Evolutionary conservation across 2,113 vertebrate genomes (phyloP).

Genomic region (Anolis sagrei): DNA sequence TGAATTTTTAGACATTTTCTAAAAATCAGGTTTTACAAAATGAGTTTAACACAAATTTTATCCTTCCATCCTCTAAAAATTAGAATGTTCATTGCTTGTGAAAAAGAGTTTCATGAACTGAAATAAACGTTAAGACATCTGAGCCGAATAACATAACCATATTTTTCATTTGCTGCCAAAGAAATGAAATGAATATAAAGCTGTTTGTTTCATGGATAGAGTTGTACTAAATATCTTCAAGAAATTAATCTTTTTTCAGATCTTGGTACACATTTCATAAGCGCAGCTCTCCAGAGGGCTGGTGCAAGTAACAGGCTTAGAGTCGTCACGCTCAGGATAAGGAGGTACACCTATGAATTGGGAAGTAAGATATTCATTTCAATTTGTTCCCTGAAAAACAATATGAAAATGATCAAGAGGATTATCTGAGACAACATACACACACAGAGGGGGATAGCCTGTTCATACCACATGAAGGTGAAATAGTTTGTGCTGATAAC

Average conservation of each 20-base stretch:
- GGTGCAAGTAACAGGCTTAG: conserved; percentile 94
- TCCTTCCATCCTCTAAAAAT: conserved; percentile 53
- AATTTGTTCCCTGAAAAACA: neutral
- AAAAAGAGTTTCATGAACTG: conserved; percentile 19
- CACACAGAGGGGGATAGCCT: neutral
- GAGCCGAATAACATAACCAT: conserved; percentile 44
- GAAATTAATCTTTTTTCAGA: conserved; percentile 82
- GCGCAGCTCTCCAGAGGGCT: conserved; percentile 88
- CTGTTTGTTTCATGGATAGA: conserved; percentile 33
- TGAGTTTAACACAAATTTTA: neutral
- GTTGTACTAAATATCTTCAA: conserved; percentile 62
- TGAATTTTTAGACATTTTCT: conserved; percentile 7
- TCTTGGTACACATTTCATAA: conserved; percentile 81
- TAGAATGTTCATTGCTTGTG: conserved; percentile 29
- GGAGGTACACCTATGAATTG: conserved; percentile 89
- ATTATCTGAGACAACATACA: too few relatives aligned
- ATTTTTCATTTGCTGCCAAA: conserved; percentile 45
- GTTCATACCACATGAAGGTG: neutral
- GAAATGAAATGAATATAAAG: conserved; percentile 46
- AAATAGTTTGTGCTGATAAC: too few relatives aligned
- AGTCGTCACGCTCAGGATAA: conserved; percentile 95
- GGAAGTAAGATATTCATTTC: conserved; percentile 38
- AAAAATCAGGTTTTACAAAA: neutral
- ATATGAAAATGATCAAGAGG: too few relatives aligned
- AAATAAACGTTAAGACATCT: conserved; percentile 51